Conservation (phyloP, 2,888 invertebrate species). For the Mantis religiosa region DNA sequence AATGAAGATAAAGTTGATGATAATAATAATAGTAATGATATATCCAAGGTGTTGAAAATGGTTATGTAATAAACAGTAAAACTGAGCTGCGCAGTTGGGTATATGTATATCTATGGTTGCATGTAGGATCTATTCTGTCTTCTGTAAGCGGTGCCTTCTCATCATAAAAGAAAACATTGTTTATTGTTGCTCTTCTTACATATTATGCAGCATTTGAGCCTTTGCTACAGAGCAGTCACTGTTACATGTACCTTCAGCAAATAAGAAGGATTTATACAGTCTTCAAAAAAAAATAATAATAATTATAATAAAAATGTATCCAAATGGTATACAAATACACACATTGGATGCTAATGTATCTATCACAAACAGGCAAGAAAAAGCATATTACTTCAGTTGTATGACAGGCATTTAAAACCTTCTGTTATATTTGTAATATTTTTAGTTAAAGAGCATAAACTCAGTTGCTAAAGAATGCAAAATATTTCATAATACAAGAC, state of each 20-base stretch:
- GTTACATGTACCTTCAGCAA: background rate
- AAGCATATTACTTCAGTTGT: background rate
- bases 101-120: background rate
- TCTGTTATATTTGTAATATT: too few species aligned
- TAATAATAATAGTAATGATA: background rate
- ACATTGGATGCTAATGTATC: background rate
- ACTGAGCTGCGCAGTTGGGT: background rate
- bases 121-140: slow-evolving; percentile 10
- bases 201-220: background rate
- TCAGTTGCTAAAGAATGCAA: too few species aligned
- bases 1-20: background rate
- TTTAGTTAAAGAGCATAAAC: too few species aligned
- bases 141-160: slow-evolving; percentile 16
- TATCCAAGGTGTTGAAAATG: background rate
- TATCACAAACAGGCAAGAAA: background rate
- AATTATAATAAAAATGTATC: background rate
- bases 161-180: background rate
- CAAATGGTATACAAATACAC: background rate
- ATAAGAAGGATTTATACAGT: background rate
- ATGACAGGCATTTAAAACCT: background rate
- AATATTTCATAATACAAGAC: too few species aligned
- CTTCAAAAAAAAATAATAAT: background rate
- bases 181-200: background rate
- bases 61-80: background rate
- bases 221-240: background rate